phyloP scores from a whole-genome alignment of 2,888 invertebrate species.

The Volucella zonaria region DNA sequence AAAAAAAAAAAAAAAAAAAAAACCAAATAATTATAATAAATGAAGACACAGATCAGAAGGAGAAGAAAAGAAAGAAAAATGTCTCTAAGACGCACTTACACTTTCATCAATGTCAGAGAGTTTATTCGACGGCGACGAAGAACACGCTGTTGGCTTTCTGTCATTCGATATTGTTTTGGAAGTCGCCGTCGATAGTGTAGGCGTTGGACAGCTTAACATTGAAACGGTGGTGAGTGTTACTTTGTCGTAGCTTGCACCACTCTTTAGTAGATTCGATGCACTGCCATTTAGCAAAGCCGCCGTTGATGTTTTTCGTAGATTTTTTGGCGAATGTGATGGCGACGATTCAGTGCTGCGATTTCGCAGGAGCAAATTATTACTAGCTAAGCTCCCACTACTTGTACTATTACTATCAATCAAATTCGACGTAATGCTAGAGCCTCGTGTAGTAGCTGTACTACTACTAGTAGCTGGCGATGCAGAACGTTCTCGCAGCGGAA shows the following conservation, averaged over 20 bases:
- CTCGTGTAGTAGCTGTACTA: slow-evolving; percentile 48
- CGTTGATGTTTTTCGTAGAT: slow-evolving; percentile 76
- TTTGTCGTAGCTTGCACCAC: slow-evolving; percentile 61
- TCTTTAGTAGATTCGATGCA: slow-evolving; percentile 59
- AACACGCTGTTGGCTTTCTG: slow-evolving; percentile 51
- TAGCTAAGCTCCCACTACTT: slow-evolving; percentile 67
- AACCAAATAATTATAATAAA: background rate
- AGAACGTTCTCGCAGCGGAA: slow-evolving; percentile 62
- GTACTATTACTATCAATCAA: slow-evolving; percentile 63
- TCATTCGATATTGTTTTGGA: slow-evolving; percentile 69
- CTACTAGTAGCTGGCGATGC: slow-evolving; percentile 63
- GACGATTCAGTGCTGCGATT: slow-evolving; percentile 71
- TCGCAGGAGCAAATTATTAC: slow-evolving; percentile 58
- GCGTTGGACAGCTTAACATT: slow-evolving; percentile 76
- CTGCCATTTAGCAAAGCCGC: slow-evolving; percentile 79
- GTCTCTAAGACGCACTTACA: slow-evolving; percentile 75
- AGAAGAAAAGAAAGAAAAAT: slow-evolving; percentile 22
- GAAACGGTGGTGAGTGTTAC: slow-evolving; percentile 65
- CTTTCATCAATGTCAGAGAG: slow-evolving; percentile 75
- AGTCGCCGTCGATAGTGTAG: slow-evolving; percentile 63
- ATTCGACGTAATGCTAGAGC: slow-evolving; percentile 60
- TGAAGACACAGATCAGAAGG: slow-evolving; percentile 35
- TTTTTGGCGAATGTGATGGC: slow-evolving; percentile 69
- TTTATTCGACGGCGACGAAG: slow-evolving; percentile 63
- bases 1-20: slow-evolving; percentile 44